These are phyloP conservation scores for Drosophila siamana DNA, from an alignment of 2,888 invertebrate genomes.

Conservation along the genomic window DNA sequence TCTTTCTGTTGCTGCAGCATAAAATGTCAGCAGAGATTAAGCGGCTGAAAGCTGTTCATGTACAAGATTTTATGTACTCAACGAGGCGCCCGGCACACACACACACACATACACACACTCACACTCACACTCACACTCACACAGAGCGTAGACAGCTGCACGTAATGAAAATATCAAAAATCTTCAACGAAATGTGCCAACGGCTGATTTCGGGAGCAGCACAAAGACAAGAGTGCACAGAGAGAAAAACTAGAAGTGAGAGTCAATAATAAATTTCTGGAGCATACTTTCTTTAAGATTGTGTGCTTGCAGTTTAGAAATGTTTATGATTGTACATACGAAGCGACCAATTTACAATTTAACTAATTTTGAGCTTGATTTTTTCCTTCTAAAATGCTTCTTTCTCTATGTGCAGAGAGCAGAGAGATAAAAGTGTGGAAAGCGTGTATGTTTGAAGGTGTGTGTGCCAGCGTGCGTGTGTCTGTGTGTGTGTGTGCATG, in stretches of 20 bases:
- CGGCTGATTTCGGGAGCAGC: conserved; percentile 33
- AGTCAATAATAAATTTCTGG: no score
- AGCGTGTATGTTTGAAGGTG: neutral
- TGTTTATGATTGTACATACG: no score
- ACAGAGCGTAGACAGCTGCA: conserved; percentile 68
- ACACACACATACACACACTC: no score
- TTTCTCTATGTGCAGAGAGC: neutral
- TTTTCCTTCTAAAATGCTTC: no score
- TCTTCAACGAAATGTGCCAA: conserved; percentile 72
- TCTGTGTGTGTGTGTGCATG: conserved; percentile 1
- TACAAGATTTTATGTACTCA: conserved; percentile 63
- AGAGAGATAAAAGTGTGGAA: neutral
- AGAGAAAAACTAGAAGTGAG: no score
- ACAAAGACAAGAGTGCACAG: no score
- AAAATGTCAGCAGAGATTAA: conserved; percentile 78
- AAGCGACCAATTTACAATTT: no score
- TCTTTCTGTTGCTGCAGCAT: conserved; percentile 28
- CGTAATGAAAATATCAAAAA: conserved; percentile 81
- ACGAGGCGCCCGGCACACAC: no score
- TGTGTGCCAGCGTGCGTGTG: conserved; percentile 2
- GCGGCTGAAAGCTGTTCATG: conserved; percentile 66
- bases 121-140: no score
- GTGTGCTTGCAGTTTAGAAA: no score
- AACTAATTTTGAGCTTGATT: no score
- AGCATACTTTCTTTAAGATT: no score